Evolutionary conservation across 2,113 vertebrate genomes (phyloP), one percentile per base, ranked within the genome.

Genomic region (Bettongia penicillata): DNA sequence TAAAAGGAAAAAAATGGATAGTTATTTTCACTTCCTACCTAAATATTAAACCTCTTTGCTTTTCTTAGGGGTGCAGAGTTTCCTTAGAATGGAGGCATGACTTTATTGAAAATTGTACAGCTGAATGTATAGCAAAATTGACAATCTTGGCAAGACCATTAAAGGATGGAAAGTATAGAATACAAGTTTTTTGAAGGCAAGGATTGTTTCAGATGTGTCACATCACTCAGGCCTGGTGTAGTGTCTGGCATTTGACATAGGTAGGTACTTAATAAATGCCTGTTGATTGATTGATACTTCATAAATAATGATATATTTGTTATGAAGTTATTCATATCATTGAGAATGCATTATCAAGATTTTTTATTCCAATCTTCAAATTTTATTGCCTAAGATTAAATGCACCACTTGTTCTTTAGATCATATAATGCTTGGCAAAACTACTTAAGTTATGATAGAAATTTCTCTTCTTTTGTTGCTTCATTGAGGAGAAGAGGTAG

Each of bases 321-420:
- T 49, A 51, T 95, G 53, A 91, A 89, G 90, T 55, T 51, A 95
- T 50, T 93, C 51, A 93, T 43, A 95, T 89, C n/a, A 89, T n/a
- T 89, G 49, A 95, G 47, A 25, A 68, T 50, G 90, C 11, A 23
- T 11, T 24, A 31, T 90, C 57, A 16, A 31, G 11, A 24, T 94
- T 93, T 93, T 51, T 53, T 93, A 11, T 9, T 51, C 24, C 24
- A 61, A 49, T 51, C 26, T 55, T 93, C n/a, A 90, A 89, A 51
- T 4, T n/a, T 53, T 53, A 91, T 37, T 16, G 24, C 23, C 61
- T 95, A 25, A 77, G 23, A 26, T 61, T 61, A 89, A 94, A 93
- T 37, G 50, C 96, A 53, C 68, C 8, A 90, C 50, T 94, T 94
- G 51, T 94, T 91, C 43, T 1, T 48, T 47, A 57, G 28, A 48